phyloP scores from a whole-genome alignment of 2,113 vertebrate species.

The Steatornis caripensis region DNA sequence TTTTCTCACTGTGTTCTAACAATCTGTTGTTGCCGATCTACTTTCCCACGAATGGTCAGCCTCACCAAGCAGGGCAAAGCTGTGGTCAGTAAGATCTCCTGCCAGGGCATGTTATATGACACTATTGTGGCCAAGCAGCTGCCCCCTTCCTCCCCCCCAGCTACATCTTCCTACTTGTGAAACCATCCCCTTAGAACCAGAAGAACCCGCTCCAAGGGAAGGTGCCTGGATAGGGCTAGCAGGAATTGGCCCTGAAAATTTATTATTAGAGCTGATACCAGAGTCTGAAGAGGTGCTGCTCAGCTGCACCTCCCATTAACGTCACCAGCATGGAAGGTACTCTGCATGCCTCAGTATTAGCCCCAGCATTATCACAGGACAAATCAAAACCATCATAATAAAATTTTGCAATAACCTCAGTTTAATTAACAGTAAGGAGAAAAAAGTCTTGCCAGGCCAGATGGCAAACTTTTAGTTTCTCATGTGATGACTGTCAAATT shows the following conservation, averaged over 20 bases:
- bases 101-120: neutral
- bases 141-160: neutral
- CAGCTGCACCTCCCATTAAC: neutral
- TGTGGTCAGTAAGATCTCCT: slow-evolving; percentile 13
- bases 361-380: neutral
- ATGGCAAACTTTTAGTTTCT: neutral
- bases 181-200: slow-evolving; percentile 8
- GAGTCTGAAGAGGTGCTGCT: neutral
- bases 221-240: neutral
- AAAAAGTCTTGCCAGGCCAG: neutral
- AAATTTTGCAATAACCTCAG: slow-evolving; percentile 30
- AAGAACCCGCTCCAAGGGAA: neutral
- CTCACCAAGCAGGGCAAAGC: neutral
- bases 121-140: neutral
- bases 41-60: neutral
- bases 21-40: neutral
- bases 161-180: neutral
- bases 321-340: neutral
- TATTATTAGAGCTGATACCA: neutral
- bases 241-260: neutral
- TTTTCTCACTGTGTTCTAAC: neutral
- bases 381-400: slow-evolving; percentile 22
- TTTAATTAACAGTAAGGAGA: slow-evolving; percentile 40
- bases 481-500: neutral
- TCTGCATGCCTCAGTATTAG: neutral